phyloP scores from a whole-genome alignment of 1,140 invertebrate species.

The Solenopsis fugax region DNA sequence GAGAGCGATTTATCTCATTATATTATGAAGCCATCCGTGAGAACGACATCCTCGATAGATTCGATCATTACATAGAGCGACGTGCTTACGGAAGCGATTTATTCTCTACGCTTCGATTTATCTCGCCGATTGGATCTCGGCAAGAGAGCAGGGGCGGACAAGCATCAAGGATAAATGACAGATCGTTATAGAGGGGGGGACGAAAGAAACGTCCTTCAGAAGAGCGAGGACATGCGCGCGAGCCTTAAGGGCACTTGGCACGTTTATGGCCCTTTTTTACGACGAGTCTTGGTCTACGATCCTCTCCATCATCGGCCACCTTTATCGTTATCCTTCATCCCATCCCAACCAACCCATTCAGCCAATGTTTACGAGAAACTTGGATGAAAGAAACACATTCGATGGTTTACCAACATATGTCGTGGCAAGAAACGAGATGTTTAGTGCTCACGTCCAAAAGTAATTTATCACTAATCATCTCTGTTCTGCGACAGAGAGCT shows the following conservation, averaged over 20 bases:
- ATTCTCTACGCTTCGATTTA: conserved; percentile 66
- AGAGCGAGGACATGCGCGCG: conserved; percentile 66
- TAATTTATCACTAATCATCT: conserved; percentile 35
- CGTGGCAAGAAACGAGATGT: not conserved
- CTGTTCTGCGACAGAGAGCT: too few species aligned
- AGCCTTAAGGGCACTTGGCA: conserved; percentile 65
- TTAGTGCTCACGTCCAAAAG: not conserved
- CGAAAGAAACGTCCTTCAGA: conserved; percentile 64
- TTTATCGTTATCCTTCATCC: conserved; percentile 66
- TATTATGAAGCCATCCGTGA: conserved; percentile 59
- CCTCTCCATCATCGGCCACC: conserved; percentile 69
- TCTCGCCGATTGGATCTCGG: conserved; percentile 60
- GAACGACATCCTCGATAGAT: conserved; percentile 49
- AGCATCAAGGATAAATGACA: conserved; percentile 70
- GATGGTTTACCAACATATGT: not conserved
- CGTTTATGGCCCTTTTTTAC: conserved; percentile 73
- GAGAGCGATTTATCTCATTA: conserved; percentile 51
- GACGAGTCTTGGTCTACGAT: conserved; percentile 64
- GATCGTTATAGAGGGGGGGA: conserved; percentile 59
- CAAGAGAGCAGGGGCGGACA: conserved; percentile 50
- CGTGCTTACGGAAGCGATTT: conserved; percentile 65
- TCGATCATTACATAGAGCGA: conserved; percentile 58
- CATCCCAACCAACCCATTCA: conserved; percentile 5
- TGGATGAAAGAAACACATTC: conserved; percentile 41
- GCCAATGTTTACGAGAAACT: conserved; percentile 50